Percentiles rank a stretch among this genome's conserved stretches.
These are phyloP conservation scores for Aphelinus atriplicis DNA, from an alignment of 1,140 invertebrate genomes.

Conservation along the genomic window DNA sequence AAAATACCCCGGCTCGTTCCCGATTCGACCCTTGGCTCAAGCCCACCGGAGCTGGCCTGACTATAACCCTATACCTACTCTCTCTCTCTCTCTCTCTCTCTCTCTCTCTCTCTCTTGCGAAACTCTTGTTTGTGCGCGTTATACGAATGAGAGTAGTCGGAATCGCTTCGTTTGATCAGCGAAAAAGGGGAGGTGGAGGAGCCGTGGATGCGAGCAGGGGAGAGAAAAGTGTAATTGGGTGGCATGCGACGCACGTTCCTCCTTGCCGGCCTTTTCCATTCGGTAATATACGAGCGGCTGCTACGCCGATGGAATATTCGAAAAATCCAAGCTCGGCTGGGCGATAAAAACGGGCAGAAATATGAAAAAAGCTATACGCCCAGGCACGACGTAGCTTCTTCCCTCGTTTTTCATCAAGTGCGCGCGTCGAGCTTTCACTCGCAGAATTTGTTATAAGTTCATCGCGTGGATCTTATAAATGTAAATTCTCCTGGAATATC, in stretches of 20 bases:
- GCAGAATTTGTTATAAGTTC: constrained; percentile 41
- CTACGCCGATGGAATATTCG: constrained; percentile 62
- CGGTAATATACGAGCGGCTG: constrained; percentile 54
- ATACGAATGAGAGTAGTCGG: constrained; percentile 1
- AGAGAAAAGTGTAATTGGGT: constrained; percentile 51
- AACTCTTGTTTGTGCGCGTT: not conserved
- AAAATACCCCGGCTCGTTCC: not conserved
- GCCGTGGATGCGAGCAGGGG: not conserved
- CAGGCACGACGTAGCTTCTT: not conserved
- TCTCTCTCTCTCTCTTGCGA: not conserved
- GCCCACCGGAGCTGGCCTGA: not conserved
- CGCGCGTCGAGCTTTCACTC: constrained; percentile 19
- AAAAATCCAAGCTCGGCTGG: constrained; percentile 53
- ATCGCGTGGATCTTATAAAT: too few species aligned
- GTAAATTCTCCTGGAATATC: too few species aligned
- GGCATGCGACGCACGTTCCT: constrained; percentile 57
- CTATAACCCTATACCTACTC: too few species aligned
- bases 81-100: not conserved
- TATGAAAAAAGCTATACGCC: constrained; percentile 44
- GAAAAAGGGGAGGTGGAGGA: constrained; percentile 23
- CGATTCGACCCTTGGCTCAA: constrained; percentile 3
- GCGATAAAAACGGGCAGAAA: constrained; percentile 47
- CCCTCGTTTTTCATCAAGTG: constrained; percentile 17
- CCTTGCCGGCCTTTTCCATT: constrained; percentile 46
- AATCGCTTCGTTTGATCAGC: constrained; percentile 33